A percentile compares a stretch with the other conserved stretches of the same genome.
Conservation (phyloP, 1,140 invertebrate genomes). For the Megalopta genalis region DNA sequence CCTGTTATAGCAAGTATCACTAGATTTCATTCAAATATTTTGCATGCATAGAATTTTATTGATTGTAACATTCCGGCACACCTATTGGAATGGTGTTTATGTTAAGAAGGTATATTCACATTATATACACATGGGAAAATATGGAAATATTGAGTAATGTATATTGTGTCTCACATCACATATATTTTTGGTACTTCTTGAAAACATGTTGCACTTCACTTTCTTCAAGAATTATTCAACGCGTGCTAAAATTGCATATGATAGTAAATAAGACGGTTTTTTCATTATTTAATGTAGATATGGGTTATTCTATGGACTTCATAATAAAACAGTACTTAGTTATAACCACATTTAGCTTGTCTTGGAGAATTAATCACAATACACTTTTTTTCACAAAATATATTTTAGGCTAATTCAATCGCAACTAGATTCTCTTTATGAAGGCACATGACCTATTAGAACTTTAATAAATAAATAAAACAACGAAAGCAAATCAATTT, state of each 20-base stretch:
- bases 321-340: constrained; percentile 8
- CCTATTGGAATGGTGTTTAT: not conserved
- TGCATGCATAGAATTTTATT: not conserved
- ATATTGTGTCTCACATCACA: not conserved
- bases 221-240: not conserved
- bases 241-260: not conserved
- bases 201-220: not conserved
- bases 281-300: constrained; percentile 10
- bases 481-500: not conserved
- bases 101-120: not conserved
- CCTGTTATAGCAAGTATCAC: not conserved
- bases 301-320: constrained; percentile 1
- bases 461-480: constrained; percentile 46
- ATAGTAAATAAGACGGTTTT: not conserved
- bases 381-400: not conserved
- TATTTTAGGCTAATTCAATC: constrained; percentile 18
- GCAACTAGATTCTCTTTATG: constrained; percentile 5
- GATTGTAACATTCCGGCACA: not conserved
- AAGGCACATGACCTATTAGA: constrained; percentile 18
- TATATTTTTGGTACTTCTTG: not conserved
- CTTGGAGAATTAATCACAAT: not conserved
- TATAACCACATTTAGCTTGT: not conserved
- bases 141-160: constrained; percentile 6
- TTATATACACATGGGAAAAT: not conserved
- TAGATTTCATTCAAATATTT: constrained; percentile 2